Conservation (phyloP, 2,113 vertebrate genomes). For the Lophius piscatorius region DNA sequence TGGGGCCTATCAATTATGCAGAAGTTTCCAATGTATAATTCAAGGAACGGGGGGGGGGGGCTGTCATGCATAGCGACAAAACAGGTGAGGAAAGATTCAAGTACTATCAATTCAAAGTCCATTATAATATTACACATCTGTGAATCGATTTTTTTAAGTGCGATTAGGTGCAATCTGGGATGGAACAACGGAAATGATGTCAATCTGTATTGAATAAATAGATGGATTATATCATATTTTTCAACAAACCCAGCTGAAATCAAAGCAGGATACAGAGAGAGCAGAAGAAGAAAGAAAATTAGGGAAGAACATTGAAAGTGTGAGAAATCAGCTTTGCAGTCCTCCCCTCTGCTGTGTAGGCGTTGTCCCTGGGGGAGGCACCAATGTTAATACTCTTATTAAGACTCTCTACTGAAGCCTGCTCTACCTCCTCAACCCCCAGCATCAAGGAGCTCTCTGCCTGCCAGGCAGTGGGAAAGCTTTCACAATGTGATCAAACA, state of each 20-base stretch:
- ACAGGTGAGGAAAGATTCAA: conserved; percentile 48
- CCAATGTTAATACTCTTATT: conserved; percentile 78
- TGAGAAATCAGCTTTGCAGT: conserved; percentile 37
- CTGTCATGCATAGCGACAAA: conserved; percentile 57
- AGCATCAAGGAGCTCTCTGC: conserved; percentile 73
- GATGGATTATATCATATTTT: conserved; percentile 8
- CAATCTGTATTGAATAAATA: conserved; percentile 29
- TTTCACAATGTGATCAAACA: conserved; percentile 80
- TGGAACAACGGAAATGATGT: conserved; percentile 10
- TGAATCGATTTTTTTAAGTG: neutral
- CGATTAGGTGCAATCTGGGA: neutral
- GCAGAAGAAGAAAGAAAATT: conserved; percentile 35
- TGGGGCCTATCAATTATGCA: conserved; percentile 74
- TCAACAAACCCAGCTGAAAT: conserved; percentile 1
- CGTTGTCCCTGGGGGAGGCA: conserved; percentile 64
- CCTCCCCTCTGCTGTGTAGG: conserved; percentile 41
- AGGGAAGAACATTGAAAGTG: conserved; percentile 49
- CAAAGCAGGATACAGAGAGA: neutral
- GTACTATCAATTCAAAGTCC: conserved; percentile 12
- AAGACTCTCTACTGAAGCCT: conserved; percentile 76
- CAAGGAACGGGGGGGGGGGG: conserved; percentile 41
- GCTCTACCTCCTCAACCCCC: conserved; percentile 70
- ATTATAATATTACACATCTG: conserved; percentile 19
- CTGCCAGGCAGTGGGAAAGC: conserved; percentile 64
- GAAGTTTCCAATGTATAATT: conserved; percentile 69